Evolutionary conservation across 1,140 invertebrate species (phyloP).

Genomic region (Monochamus saltuarius): DNA sequence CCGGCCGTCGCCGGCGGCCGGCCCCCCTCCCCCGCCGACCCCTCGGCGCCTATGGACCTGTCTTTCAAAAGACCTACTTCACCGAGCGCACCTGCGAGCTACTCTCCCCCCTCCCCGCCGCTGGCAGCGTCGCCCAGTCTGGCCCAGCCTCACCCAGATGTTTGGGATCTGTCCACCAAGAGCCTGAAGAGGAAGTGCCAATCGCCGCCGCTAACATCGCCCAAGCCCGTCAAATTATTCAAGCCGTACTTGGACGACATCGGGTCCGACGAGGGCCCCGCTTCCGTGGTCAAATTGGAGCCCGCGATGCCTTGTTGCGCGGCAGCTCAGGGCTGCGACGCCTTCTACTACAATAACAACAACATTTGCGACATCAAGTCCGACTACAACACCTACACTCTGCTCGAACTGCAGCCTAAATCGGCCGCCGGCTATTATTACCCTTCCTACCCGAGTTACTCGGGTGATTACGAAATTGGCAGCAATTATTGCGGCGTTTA

Average conservation of each 20-base stretch:
- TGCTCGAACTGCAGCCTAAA: slow-evolving; percentile 45
- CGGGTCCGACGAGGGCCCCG: slow-evolving; percentile 54
- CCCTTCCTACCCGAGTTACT: slow-evolving; percentile 29
- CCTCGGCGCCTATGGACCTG: slow-evolving; percentile 49
- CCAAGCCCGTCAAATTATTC: slow-evolving; percentile 62
- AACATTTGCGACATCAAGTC: slow-evolving; percentile 40
- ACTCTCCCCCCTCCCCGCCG: slow-evolving; percentile 47
- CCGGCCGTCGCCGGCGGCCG: slow-evolving; percentile 28
- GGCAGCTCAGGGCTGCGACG: slow-evolving; percentile 25
- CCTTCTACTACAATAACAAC: slow-evolving; percentile 37
- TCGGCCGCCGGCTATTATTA: slow-evolving; percentile 34
- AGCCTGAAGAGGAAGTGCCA: slow-evolving; percentile 27
- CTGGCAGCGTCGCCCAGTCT: slow-evolving; percentile 38
- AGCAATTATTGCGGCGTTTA: slow-evolving; percentile 23
- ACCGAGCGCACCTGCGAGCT: slow-evolving; percentile 51
- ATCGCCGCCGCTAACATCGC: slow-evolving; percentile 17
- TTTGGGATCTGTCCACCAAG: slow-evolving; percentile 58
- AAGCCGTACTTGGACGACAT: slow-evolving; percentile 67
- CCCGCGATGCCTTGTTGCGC: slow-evolving; percentile 33
- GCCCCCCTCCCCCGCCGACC: slow-evolving; percentile 29
- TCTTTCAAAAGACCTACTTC: slow-evolving; percentile 52
- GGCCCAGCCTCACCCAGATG: slow-evolving; percentile 49
- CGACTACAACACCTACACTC: slow-evolving; percentile 35
- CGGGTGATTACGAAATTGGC: slow-evolving; percentile 25
- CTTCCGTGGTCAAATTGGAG: slow-evolving; percentile 26